Base-by-base conservation (phyloP, 1,140 invertebrate genomes). In the Ceratosolen solmsi region DNA sequence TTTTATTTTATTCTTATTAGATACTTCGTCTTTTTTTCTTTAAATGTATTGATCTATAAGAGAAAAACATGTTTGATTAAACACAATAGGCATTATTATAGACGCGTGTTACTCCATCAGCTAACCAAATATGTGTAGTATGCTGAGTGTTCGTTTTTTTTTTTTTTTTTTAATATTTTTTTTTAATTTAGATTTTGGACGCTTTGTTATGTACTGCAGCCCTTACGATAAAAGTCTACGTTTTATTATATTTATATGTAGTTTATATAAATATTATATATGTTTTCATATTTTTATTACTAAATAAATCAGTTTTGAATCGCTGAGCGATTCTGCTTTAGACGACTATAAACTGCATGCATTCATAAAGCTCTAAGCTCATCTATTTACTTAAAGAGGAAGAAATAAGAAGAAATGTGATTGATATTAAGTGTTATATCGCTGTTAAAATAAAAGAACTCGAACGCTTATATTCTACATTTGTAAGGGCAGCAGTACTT, bases 111-210 rank as follows among this genome's bases (percentile, higher is more conserved):
- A 80, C 80, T 86, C 82, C 82, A 84, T 85, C 85, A 86, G 82
- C 83, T 86, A 84, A 87, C 85, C 87, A 87, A 87, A 87, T 87
- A 87, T 85, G 84, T 77, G 71, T 75, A 68, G 75, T 82, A 78
- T 84, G 85, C 81, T 84, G 84, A 81, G 83, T 86, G 82, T 86
- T 87, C 80, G 11, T 38, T 46, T 82, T 54, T 80, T 80, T 63
- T 20, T n/a, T n/a, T n/a, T n/a, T n/a, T n/a, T n/a, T n/a, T n/a
- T n/a, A n/a, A n/a, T n/a, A n/a, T 38, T 46, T 82, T 54, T 80
- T 80, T 63, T 20, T 71, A 71, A 54, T 70, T 51, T 22, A 41
- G 56, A 54, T 71, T 82, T 72, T 58, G 51, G 46, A 82, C 65
- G 65, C 56, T 72, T 54, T 41, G 75, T 63, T 51, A 75, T 82